Evolutionary conservation across 2,113 vertebrate species (phyloP).

Genomic region (Thinocorus orbignyianus): DNA sequence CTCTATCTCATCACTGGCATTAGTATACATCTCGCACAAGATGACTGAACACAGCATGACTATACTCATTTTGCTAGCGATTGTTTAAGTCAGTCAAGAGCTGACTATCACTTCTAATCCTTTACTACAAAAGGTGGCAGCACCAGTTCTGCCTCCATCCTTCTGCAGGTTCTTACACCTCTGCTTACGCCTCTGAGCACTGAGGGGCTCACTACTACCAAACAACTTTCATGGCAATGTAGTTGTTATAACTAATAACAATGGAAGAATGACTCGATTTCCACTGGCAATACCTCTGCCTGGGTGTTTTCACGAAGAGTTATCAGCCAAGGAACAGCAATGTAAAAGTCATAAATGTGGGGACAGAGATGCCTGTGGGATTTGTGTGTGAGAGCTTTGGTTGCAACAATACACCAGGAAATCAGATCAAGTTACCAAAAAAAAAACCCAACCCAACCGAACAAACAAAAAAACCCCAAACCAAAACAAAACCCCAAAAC

Average conservation of each 20-base stretch:
- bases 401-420: not conserved
- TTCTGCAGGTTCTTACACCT: not conserved
- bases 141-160: not conserved
- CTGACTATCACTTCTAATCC: conserved; percentile 7
- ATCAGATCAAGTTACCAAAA: not conserved
- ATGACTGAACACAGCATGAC: not conserved
- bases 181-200: not conserved
- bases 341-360: not conserved
- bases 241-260: not conserved
- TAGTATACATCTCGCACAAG: not conserved
- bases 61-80: not conserved
- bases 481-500: too few species aligned
- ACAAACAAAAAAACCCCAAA: not conserved
- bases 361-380: not conserved
- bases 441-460: not conserved
- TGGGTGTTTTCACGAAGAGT: not conserved
- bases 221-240: not conserved
- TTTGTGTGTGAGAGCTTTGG: not conserved
- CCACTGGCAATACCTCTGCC: not conserved
- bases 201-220: not conserved
- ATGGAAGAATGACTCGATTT: conserved; percentile 15
- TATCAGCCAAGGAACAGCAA: not conserved
- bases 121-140: not conserved
- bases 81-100: conserved; percentile 19
- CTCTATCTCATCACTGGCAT: not conserved